Percentiles rank a stretch among this genome's conserved stretches.
These are phyloP conservation scores for Drosophila murphyi DNA, from an alignment of 1,140 invertebrate genomes.

Conservation along the genomic window DNA sequence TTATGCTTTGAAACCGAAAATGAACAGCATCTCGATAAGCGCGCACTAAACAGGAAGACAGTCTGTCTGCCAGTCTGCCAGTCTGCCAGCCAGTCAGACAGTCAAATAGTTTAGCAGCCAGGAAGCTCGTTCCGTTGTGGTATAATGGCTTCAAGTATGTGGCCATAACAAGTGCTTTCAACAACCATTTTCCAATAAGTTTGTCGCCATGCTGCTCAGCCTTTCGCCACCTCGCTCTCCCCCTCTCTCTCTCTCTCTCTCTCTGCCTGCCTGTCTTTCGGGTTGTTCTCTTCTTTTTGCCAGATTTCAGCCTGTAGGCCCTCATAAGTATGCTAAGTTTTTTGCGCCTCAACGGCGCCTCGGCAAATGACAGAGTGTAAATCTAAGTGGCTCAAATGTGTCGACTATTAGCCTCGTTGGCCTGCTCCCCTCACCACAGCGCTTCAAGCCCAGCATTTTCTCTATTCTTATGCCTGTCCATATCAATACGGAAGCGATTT, in stretches of 20 bases:
- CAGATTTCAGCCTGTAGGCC: conserved; percentile 35
- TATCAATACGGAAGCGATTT: conserved; percentile 52
- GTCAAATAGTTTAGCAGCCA: conserved; percentile 31
- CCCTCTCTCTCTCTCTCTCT: conserved; percentile 1
- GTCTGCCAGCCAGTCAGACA: background rate
- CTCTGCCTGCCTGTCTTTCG: background rate
- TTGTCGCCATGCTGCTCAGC: conserved; percentile 46
- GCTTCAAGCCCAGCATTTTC: background rate
- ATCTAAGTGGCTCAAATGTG: conserved; percentile 59
- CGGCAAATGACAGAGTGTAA: conserved; percentile 55
- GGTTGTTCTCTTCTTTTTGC: background rate
- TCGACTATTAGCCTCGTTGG: conserved; percentile 42
- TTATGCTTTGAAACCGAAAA: conserved; percentile 36
- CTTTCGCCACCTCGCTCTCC: background rate
- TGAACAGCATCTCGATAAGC: conserved; percentile 48
- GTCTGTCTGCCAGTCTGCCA: conserved; percentile 1
- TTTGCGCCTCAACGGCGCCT: conserved; percentile 54
- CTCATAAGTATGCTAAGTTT: conserved; percentile 68
- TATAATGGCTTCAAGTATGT: conserved; percentile 58
- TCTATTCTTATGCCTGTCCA: conserved; percentile 19
- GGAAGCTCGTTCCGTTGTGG: conserved; percentile 20
- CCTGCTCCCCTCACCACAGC: background rate
- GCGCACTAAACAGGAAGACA: conserved; percentile 7
- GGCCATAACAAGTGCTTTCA: conserved; percentile 58
- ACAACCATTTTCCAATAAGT: conserved; percentile 77